These are phyloP conservation scores for Sceloporus tristichus DNA, from an alignment of 2,113 vertebrate genomes.

Conservation along the genomic window DNA sequence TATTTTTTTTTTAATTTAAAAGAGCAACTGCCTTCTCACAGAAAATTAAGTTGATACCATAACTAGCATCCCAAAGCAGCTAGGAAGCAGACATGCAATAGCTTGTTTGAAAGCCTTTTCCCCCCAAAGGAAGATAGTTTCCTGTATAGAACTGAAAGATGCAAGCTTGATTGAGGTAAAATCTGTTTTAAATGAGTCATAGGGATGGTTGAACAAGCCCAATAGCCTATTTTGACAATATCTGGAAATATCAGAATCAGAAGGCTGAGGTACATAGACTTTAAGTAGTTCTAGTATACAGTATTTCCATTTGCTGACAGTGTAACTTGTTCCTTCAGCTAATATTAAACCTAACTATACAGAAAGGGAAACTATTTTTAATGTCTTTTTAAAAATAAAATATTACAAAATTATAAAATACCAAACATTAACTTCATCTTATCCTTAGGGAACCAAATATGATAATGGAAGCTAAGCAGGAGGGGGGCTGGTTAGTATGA, in stretches of 20 bases:
- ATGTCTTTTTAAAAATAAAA: too few relatives aligned
- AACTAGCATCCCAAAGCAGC: conserved; percentile 40
- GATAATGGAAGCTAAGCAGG: too few relatives aligned
- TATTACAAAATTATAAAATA: too few relatives aligned
- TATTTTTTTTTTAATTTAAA: neutral
- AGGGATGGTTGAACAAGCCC: neutral
- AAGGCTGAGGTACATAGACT: neutral
- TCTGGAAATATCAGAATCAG: neutral
- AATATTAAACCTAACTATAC: neutral
- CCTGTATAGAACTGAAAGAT: neutral
- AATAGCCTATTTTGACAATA: neutral
- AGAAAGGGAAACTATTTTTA: neutral
- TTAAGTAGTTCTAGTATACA: neutral
- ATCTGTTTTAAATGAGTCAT: neutral
- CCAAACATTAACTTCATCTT: too few relatives aligned
- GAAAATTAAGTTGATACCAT: conserved; percentile 13
- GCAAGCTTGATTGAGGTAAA: neutral
- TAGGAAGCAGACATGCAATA: neutral
- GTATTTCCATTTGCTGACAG: neutral
- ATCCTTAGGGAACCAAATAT: too few relatives aligned
- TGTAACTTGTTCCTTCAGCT: neutral
- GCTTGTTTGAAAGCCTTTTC: neutral
- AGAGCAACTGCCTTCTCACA: neutral
- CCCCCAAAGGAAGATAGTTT: neutral
- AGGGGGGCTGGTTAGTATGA: too few relatives aligned